Percentiles rank a stretch among this genome's conserved stretches.
These are phyloP conservation scores for Phymatocera aterrima DNA, from an alignment of 2,888 invertebrate genomes.

Conservation along the genomic window DNA sequence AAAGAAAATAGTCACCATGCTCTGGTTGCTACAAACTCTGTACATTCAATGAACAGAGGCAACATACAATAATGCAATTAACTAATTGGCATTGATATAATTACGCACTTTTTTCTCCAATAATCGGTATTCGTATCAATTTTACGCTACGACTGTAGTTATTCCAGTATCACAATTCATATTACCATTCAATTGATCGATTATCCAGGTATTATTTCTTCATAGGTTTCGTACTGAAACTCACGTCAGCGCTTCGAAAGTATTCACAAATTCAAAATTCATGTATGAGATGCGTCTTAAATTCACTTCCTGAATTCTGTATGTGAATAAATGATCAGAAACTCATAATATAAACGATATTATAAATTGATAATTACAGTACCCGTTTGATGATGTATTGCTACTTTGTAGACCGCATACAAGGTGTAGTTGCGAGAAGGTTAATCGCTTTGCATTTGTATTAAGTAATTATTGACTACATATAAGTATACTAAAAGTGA, in stretches of 20 bases:
- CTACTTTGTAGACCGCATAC: background rate
- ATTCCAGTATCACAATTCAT: background rate
- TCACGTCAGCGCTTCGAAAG: background rate
- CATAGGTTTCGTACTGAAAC: background rate
- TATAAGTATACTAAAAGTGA: constrained; percentile 36
- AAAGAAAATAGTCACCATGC: constrained; percentile 51
- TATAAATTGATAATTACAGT: too few species aligned
- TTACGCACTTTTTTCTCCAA: constrained; percentile 13
- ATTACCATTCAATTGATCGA: background rate
- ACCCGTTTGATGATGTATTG: background rate
- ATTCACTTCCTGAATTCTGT: background rate
- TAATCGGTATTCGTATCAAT: constrained; percentile 20
- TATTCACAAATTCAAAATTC: background rate
- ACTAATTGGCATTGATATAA: constrained; percentile 47
- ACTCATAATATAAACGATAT: background rate
- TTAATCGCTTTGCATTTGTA: background rate
- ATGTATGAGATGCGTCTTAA: background rate
- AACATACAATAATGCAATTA: constrained; percentile 52
- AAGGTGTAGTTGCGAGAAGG: background rate
- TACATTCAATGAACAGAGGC: constrained; percentile 54
- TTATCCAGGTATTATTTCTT: background rate
- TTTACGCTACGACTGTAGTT: constrained; percentile 12
- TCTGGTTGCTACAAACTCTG: constrained; percentile 57
- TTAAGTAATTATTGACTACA: constrained; percentile 16
- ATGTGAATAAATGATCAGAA: background rate